Conservation (phyloP, 2,113 vertebrate genomes). For the Synodontis membranacea region DNA sequence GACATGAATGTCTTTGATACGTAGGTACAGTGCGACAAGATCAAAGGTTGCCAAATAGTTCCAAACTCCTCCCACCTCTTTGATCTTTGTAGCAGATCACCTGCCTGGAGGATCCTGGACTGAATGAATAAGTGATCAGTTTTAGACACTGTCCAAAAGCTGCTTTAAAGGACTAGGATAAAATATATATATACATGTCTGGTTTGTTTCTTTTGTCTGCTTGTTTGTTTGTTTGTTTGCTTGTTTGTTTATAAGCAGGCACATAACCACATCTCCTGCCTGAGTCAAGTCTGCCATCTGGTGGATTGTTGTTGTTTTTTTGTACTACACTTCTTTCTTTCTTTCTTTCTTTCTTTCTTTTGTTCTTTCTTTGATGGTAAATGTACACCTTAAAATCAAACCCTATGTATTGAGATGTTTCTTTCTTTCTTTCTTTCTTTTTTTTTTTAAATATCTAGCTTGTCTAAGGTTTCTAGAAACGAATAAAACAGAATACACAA, state of each 20-base stretch:
- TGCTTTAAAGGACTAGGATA: neutral
- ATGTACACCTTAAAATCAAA: no score
- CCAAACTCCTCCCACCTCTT: rapidly evolving
- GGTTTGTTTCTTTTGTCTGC: neutral
- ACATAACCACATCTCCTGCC: neutral
- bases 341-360: neutral
- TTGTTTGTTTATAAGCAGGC: no score
- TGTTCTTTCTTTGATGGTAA: neutral
- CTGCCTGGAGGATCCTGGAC: neutral
- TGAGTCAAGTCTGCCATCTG: neutral
- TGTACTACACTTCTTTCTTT: neutral
- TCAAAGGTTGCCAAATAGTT: neutral
- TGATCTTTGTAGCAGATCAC: neutral
- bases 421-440: neutral
- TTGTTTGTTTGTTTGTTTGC: neutral
- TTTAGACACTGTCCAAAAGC: neutral
- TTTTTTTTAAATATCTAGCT: no score
- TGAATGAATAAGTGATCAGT: no score
- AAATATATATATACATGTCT: neutral
- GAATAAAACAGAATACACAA: no score
- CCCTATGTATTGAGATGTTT: no score
- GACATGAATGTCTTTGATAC: no score
- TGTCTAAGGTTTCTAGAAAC: no score
- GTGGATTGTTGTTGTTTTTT: constrained; percentile 1
- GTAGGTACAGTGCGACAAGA: neutral